Conservation (phyloP, 2,797 vertebrate species). For the Chloroceryle inda region DNA sequence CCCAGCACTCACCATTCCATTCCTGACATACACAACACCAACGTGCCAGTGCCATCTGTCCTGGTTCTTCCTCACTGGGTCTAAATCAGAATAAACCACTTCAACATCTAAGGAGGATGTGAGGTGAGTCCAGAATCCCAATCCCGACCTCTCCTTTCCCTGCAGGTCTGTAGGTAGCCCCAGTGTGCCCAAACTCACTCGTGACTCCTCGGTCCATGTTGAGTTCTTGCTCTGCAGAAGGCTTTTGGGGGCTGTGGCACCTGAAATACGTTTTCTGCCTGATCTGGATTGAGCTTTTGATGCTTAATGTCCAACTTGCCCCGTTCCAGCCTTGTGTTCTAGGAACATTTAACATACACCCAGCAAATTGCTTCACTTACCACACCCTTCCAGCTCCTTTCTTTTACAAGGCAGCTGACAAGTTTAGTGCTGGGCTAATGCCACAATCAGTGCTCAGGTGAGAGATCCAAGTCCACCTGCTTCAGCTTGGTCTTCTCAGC, state of each 20-base stretch:
- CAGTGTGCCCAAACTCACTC: accelerated
- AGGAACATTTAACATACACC: accelerated
- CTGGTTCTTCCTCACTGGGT: background rate
- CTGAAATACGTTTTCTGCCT: background rate
- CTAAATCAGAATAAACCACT: background rate
- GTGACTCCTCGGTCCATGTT: background rate
- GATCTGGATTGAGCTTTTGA: accelerated
- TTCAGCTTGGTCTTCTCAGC: accelerated
- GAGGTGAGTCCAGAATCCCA: background rate
- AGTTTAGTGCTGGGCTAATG: background rate
- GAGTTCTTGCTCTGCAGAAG: background rate
- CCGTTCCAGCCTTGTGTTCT: accelerated
- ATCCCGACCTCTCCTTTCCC: background rate
- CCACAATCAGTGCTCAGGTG: accelerated
- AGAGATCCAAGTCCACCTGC: background rate
- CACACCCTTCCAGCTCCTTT: accelerated
- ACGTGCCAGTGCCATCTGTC: background rate
- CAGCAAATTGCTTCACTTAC: accelerated
- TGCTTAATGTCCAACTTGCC: accelerated
- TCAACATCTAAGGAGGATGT: background rate
- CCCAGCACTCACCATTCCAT: background rate
- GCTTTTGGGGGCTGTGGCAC: background rate
- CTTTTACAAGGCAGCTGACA: background rate
- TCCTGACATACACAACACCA: background rate
- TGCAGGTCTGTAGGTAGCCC: background rate